Evolutionary conservation across 2,113 vertebrate species (phyloP), one percentile per base, ranked within the genome.

Genomic region (Dasyurus viverrinus): DNA sequence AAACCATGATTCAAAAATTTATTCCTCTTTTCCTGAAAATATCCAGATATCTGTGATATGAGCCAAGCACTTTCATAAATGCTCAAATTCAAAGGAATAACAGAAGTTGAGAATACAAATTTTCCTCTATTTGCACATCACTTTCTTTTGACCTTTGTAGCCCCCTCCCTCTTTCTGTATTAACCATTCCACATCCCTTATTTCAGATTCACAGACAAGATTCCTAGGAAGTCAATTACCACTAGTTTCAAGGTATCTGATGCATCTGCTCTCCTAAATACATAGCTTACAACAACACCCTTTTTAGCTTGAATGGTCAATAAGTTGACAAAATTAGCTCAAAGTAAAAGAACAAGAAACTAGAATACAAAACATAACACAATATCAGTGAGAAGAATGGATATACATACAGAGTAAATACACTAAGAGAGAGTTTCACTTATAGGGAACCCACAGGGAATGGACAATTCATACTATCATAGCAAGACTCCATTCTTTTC

Each of bases 1-100:
- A 92, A 48, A 94, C 50, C 90, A 95, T 94, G 90, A 92, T 94
- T 90, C 95, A 50, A 14, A 95, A 12, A 89, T 54, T 52, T 93
- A 92, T 48, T 89, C 92, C 92, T 60, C 53, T 46, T 91, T 93
- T 42, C 90, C 90, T 30, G 84, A 47, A n/a, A 16, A 27, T 3
- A 3, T 42, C 50, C 54, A 42, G 91, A 92, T 91, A 93, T 53
- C 47, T 48, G 55, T 42, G 0, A 27, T 90, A 96, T 10, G n/a
- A 93, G n/a, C 52, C 8, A 26, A 92, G 46, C 7, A 68, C 60
- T 92, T 95, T n/a, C 91, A 22, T 27, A 94, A 93, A 84, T 14
- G 36, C 68, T 93, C 53, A 53, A 94, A 84, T 42, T 84, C 16
- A 23, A 84, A 84, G 16, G 19, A n/a, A 84, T 8, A 84, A 23